Evolutionary conservation across 1,140 invertebrate species (phyloP).

Genomic region (Cotesia vestalis): DNA sequence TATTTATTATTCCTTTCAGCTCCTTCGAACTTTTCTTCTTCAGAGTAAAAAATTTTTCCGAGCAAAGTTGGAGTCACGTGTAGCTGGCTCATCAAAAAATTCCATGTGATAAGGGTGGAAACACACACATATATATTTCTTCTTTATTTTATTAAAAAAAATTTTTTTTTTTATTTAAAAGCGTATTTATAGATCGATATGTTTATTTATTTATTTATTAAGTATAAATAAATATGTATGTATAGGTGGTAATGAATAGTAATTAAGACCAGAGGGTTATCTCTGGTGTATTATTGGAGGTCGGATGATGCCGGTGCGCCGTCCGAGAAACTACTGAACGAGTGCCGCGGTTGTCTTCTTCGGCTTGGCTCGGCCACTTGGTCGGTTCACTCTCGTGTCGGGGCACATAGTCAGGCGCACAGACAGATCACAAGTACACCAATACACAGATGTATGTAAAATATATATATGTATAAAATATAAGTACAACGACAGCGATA

Average conservation of each 20-base stretch:
- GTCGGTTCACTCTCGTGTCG: slow-evolving; percentile 35
- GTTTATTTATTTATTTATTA: too few relatives aligned
- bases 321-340: slow-evolving; percentile 66
- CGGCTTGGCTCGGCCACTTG: slow-evolving; percentile 57
- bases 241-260: too few relatives aligned
- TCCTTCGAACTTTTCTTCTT: too few relatives aligned
- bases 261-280: slow-evolving; percentile 31
- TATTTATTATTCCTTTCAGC: too few relatives aligned
- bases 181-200: neutral
- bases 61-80: slow-evolving; percentile 3
- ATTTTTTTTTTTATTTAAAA: neutral
- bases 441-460: slow-evolving; percentile 10
- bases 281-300: slow-evolving; percentile 41
- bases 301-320: slow-evolving; percentile 63
- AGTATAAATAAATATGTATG: too few relatives aligned
- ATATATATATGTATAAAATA: neutral
- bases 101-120: slow-evolving; percentile 23
- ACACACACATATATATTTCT: slow-evolving; percentile 6
- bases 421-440: slow-evolving; percentile 41
- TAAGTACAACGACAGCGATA: slow-evolving; percentile 17
- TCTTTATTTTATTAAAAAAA: neutral
- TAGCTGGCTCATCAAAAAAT: neutral
- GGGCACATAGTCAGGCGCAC: slow-evolving; percentile 31
- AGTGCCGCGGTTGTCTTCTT: slow-evolving; percentile 59
- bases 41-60: too few relatives aligned